Evolutionary conservation across 2,888 invertebrate species (phyloP).

Genomic region (Imbricaverruca yamaguchii): DNA sequence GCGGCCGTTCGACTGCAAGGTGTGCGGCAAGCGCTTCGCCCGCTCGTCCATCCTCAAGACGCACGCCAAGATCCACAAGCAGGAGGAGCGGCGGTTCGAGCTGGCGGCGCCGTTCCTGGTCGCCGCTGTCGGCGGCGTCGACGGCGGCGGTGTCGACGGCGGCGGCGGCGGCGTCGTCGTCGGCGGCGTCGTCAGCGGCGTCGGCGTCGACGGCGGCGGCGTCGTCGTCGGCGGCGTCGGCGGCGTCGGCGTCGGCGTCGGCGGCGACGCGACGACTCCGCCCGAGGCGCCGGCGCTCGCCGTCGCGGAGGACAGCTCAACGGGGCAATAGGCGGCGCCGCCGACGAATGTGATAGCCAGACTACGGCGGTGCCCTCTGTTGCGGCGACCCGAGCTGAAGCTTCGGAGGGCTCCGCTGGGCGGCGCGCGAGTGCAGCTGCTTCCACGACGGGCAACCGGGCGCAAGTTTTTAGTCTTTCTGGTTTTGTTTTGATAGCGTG

Average conservation of each 20-base stretch:
- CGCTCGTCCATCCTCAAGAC: conserved; percentile 84
- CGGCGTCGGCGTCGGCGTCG: neutral
- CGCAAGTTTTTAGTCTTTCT: conserved; percentile 10
- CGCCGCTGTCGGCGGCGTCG: neutral
- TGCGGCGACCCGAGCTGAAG: neutral
- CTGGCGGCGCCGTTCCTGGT: neutral
- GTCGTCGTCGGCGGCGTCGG: no score
- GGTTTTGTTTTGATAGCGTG: conserved; percentile 6
- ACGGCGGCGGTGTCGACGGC: neutral
- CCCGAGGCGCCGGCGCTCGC: neutral
- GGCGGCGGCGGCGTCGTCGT: no score
- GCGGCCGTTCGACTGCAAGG: conserved; percentile 76
- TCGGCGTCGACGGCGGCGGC: neutral
- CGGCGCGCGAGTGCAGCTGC: neutral
- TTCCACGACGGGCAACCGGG: neutral
- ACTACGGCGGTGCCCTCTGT: neutral
- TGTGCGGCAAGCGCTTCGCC: conserved; percentile 85
- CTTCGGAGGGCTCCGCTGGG: neutral
- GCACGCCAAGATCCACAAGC: conserved; percentile 75
- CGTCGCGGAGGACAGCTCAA: neutral
- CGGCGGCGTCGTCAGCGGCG: neutral
- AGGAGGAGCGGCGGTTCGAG: conserved; percentile 11
- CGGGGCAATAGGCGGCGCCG: neutral
- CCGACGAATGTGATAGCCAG: conserved; percentile 15
- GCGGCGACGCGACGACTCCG: neutral